A percentile compares a stretch with the other conserved stretches of the same genome.
These are phyloP conservation scores for Taurulus bubalis DNA, from an alignment of 2,113 vertebrate species.

Conservation along the genomic window DNA sequence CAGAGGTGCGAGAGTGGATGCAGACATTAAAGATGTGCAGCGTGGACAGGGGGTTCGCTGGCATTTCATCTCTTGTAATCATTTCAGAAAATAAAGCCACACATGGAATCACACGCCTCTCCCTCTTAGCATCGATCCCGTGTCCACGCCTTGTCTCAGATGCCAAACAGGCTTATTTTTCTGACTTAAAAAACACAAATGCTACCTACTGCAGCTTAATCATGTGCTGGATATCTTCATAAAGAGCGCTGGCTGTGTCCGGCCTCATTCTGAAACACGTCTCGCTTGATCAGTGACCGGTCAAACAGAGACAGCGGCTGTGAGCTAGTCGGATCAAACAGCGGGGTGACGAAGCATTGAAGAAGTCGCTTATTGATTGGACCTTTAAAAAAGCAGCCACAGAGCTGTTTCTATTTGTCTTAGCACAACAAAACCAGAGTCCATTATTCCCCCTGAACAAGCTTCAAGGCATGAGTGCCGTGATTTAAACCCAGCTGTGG, in stretches of 20 bases:
- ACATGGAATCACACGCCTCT: slow-evolving; percentile 12
- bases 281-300: neutral
- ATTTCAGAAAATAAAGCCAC: slow-evolving; percentile 17
- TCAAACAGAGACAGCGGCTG: slow-evolving; percentile 27
- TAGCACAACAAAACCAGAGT: neutral
- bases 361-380: slow-evolving; percentile 25
- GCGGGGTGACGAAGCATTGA: neutral
- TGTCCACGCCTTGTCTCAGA: neutral
- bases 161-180: neutral
- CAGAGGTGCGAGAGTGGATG: neutral
- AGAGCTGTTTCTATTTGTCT: neutral
- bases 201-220: neutral
- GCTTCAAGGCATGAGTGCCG: neutral
- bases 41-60: too few relatives aligned
- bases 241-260: neutral
- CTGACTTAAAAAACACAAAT: neutral
- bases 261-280: neutral
- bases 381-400: neutral
- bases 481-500: slow-evolving; percentile 27
- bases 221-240: neutral
- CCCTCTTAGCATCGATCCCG: neutral
- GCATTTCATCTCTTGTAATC: too few relatives aligned
- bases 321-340: slow-evolving; percentile 29
- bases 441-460: neutral
- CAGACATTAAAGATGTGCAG: slow-evolving; percentile 17